Conservation (phyloP, 1,140 invertebrate species). For the Dufourea novaeangliae region DNA sequence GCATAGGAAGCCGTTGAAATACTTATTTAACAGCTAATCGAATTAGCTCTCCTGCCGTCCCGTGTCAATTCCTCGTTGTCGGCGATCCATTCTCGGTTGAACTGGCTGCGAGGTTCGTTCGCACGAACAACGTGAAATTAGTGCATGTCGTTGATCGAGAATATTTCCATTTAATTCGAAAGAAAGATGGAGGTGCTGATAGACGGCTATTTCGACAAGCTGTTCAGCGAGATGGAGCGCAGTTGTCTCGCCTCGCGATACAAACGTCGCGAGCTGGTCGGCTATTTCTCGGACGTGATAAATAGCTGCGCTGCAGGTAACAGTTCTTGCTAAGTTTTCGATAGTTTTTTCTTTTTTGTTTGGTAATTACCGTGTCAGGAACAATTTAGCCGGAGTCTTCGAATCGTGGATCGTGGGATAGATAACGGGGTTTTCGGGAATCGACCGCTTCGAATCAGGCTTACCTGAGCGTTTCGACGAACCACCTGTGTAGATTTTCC, state of each 20-base stretch:
- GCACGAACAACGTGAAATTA: neutral
- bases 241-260: slow-evolving; percentile 85
- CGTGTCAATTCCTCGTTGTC: slow-evolving; percentile 37
- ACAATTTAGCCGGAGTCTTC: neutral
- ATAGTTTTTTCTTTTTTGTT: neutral
- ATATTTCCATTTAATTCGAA: neutral
- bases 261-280: slow-evolving; percentile 85
- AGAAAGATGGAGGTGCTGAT: slow-evolving; percentile 86
- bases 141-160: neutral
- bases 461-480: slow-evolving; percentile 3
- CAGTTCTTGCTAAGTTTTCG: neutral
- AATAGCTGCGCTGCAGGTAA: slow-evolving; percentile 85
- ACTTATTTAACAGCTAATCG: slow-evolving; percentile 69
- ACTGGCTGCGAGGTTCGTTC: slow-evolving; percentile 23
- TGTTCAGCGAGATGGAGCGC: slow-evolving; percentile 85
- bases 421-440: slow-evolving; percentile 30
- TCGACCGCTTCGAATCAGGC: neutral
- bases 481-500: neutral
- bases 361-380: too few relatives aligned
- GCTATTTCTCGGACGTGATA: slow-evolving; percentile 87
- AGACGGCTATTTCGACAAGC: slow-evolving; percentile 86
- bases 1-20: slow-evolving; percentile 71
- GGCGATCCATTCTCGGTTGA: slow-evolving; percentile 61
- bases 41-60: slow-evolving; percentile 68
- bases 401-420: neutral